Evolutionary conservation across 2,888 invertebrate species (phyloP).

Genomic region (Thera britannica): DNA sequence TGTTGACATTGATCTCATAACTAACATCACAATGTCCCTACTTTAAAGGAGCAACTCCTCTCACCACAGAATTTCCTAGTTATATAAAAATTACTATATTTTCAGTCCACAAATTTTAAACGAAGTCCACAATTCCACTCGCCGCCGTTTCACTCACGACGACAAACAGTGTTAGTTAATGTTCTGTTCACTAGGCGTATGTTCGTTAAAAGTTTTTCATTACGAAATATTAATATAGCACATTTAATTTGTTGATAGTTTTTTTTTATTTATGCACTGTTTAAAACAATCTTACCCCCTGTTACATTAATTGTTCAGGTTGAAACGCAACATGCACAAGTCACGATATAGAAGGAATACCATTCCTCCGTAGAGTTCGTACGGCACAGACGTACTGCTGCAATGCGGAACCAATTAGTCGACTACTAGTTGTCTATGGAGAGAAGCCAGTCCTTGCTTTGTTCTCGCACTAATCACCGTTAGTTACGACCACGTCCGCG

Average conservation of each 20-base stretch:
- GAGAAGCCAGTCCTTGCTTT: slow-evolving; percentile 81
- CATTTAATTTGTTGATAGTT: slow-evolving; percentile 83
- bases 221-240: slow-evolving; percentile 79
- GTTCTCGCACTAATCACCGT: slow-evolving; percentile 64
- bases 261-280: slow-evolving; percentile 80
- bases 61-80: slow-evolving; percentile 83
- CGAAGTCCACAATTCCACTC: slow-evolving; percentile 82
- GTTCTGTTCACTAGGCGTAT: slow-evolving; percentile 83
- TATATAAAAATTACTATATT: slow-evolving; percentile 82
- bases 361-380: slow-evolving; percentile 35
- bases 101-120: slow-evolving; percentile 84
- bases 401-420: slow-evolving; percentile 77
- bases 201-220: slow-evolving; percentile 79
- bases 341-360: slow-evolving; percentile 56
- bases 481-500: slow-evolving; percentile 79
- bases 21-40: slow-evolving; percentile 71
- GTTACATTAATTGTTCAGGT: slow-evolving; percentile 79
- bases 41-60: slow-evolving; percentile 80
- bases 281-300: slow-evolving; percentile 81
- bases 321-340: slow-evolving; percentile 66
- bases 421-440: slow-evolving; percentile 82
- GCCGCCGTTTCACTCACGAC: slow-evolving; percentile 62
- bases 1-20: slow-evolving; percentile 60
- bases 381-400: slow-evolving; percentile 61
- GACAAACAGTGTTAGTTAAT: slow-evolving; percentile 69